Base-by-base conservation (phyloP, 2,113 vertebrate genomes). In the Onychostoma macrolepis region DNA sequence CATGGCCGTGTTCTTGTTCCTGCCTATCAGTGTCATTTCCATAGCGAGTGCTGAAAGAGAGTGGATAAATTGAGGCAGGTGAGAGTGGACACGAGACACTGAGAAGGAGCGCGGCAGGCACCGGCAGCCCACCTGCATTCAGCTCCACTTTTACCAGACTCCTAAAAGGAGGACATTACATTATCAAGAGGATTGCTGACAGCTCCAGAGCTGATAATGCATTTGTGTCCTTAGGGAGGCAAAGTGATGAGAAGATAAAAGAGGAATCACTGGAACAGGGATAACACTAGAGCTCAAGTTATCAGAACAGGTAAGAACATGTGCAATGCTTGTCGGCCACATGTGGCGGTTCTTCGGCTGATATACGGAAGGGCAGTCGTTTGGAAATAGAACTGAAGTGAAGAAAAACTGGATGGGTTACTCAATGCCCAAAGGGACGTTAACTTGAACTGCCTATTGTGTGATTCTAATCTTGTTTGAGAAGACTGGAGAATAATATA, bases 11-110 rank as follows among this genome's bases (percentile, higher is more conserved):
- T 86, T 89, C 87, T 90, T 89, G 85, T 90, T 87, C 88, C 89
- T 91, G 79, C 88, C 83, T 78, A 86, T 90, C 85, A 58, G 69
- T 69, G 71, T 50, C 30, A 93, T 94, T 95, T 92, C 86, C 92
- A 94, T 92, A 90, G 79, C 85, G 89, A 89, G 90, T 72, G 87
- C 83, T 92, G 91, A 92, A 92, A 84, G 88, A 88, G 87, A 90
- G 90, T 74, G 80, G 87, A 85, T 80, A 88, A 88, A 90, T 88
- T 80, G 85, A 83, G 85, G 67, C 89, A 93, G 91, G 91, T 95
- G 89, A 93, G 83, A 92, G 56, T 6, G 28, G 86, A 87, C 85
- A 88, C 88, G 82, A 26, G 89, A 89, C 88, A 26, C 86, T 63
- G 41, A 85, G 83, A 26, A 77, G 69, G 13, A 86, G 65, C 74